Conservation (phyloP, 2,797 vertebrate genomes). For the Choloepus didactylus region DNA sequence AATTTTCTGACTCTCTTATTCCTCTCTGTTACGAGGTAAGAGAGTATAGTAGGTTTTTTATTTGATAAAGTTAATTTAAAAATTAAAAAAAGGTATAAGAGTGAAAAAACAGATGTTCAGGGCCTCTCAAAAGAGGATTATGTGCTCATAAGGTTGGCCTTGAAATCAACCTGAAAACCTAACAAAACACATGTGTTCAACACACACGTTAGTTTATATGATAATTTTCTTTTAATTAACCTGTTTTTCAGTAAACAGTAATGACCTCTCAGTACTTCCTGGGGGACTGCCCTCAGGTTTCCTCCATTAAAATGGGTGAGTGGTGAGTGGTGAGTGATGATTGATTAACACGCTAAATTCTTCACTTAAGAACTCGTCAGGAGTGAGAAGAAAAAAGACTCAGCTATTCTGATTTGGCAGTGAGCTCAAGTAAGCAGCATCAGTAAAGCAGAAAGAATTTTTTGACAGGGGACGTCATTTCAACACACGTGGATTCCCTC, state of each 20-base stretch:
- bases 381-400: constrained; percentile 74
- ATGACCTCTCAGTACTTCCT: constrained; percentile 79
- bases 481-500: constrained; percentile 27
- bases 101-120: not conserved
- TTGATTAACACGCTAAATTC: constrained; percentile 78
- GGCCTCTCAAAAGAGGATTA: constrained; percentile 10
- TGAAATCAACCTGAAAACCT: not conserved
- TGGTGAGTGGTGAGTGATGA: constrained; percentile 62
- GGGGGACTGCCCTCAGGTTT: constrained; percentile 44
- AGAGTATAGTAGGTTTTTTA: not conserved
- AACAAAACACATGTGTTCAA: constrained; percentile 37
- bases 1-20: not conserved
- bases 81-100: not conserved
- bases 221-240: constrained; percentile 47
- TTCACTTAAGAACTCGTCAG: constrained; percentile 74
- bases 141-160: not conserved
- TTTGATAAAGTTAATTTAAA: no score
- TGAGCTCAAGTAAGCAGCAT: constrained; percentile 64
- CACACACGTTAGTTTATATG: constrained; percentile 27
- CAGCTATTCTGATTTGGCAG: constrained; percentile 71
- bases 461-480: constrained; percentile 76
- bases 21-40: not conserved
- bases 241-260: constrained; percentile 80
- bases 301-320: constrained; percentile 35
- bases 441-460: constrained; percentile 59